Conservation (phyloP, 2,888 invertebrate species). For the Tuberolachnus salignus region DNA sequence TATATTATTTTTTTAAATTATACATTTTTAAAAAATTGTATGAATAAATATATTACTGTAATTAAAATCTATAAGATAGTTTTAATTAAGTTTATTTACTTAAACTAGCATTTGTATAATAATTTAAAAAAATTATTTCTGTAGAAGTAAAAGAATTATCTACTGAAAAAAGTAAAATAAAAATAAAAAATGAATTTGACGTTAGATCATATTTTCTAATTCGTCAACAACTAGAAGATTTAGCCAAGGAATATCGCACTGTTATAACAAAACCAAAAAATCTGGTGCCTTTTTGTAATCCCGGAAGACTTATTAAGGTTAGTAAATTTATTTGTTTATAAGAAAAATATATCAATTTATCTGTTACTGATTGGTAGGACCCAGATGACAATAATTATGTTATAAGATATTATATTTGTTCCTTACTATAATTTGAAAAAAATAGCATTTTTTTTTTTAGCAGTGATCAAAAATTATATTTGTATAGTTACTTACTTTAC, state of each 20-base stretch:
- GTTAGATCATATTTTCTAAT: slow-evolving; percentile 86
- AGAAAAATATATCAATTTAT: not conserved
- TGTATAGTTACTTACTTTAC: too few relatives aligned
- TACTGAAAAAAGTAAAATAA: slow-evolving; percentile 69
- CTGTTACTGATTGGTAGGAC: too few relatives aligned
- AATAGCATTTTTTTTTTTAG: too few relatives aligned
- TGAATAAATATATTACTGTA: not conserved
- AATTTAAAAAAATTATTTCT: too few relatives aligned
- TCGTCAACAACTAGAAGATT: slow-evolving; percentile 76
- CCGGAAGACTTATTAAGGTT: slow-evolving; percentile 91
- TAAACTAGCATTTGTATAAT: too few relatives aligned
- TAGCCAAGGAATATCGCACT: slow-evolving; percentile 76
- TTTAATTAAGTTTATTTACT: too few relatives aligned
- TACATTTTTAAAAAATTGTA: not conserved
- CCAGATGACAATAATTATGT: too few relatives aligned
- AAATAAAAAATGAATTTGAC: slow-evolving; percentile 74
- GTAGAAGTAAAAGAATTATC: slow-evolving; percentile 66
- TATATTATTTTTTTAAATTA: slow-evolving; percentile 20
- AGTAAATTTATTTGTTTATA: slow-evolving; percentile 58
- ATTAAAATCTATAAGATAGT: too few relatives aligned
- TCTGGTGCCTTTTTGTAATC: slow-evolving; percentile 90
- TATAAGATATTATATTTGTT: too few relatives aligned
- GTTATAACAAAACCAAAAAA: slow-evolving; percentile 86
- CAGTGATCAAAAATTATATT: too few relatives aligned
- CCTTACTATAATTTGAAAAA: too few relatives aligned